Evolutionary conservation across 2,113 vertebrate genomes (phyloP).

Genomic region (Apeltes quadracus): DNA sequence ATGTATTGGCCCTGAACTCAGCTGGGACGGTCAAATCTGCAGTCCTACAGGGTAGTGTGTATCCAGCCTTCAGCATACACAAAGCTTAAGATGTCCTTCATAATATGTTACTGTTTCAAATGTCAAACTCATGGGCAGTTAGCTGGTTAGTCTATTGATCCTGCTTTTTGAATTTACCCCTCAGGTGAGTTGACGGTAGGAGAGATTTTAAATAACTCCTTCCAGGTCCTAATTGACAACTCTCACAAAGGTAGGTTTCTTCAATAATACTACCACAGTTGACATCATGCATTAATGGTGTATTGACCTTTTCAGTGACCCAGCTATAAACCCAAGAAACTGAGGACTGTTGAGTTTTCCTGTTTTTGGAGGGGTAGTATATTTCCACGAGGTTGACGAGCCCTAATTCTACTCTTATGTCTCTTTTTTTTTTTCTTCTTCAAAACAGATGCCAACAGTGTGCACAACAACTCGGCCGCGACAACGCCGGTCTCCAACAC

Average conservation of each 20-base stretch:
- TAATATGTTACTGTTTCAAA: conserved; percentile 49
- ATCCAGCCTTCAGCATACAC: conserved; percentile 23
- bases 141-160: conserved; percentile 77
- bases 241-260: conserved; percentile 77
- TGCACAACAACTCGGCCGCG: conserved; percentile 92
- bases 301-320: conserved; percentile 55
- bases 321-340: conserved; percentile 36
- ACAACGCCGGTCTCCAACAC: conserved; percentile 79
- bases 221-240: conserved; percentile 81
- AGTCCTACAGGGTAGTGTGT: conserved; percentile 38
- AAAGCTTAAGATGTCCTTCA: conserved; percentile 37
- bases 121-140: conserved; percentile 36
- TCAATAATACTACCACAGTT: conserved; percentile 64
- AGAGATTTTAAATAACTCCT: conserved; percentile 82
- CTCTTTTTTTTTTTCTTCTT: conserved; percentile 2
- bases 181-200: conserved; percentile 81
- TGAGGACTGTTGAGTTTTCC: conserved; percentile 40
- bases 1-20: conserved; percentile 16
- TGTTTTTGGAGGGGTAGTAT: conserved; percentile 8
- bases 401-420: conserved; percentile 1
- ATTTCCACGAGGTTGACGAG: neutral
- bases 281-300: conserved; percentile 53
- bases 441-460: conserved; percentile 89
- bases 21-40: conserved; percentile 4
- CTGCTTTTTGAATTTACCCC: conserved; percentile 81